These are phyloP conservation scores for Ophonus ardosiacus DNA, from an alignment of 2,888 invertebrate species.

Conservation along the genomic window DNA sequence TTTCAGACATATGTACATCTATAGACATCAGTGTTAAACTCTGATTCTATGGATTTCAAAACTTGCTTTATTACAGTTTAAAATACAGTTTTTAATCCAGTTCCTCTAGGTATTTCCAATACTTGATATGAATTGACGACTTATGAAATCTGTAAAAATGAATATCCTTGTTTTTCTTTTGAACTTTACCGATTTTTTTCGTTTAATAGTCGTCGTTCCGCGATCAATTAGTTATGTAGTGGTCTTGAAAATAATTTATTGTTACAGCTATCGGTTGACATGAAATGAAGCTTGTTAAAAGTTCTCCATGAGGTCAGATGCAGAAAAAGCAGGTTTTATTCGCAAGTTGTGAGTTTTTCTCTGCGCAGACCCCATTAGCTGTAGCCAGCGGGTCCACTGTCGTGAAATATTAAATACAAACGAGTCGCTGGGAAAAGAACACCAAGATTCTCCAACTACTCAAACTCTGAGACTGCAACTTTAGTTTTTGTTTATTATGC, in stretches of 20 bases:
- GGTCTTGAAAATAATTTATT: conserved; percentile 10
- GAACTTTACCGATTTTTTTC: neutral
- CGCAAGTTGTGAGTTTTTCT: conserved; percentile 11
- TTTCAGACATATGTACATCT: too few relatives aligned
- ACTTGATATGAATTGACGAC: neutral
- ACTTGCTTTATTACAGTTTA: too few relatives aligned
- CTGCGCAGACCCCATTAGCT: conserved; percentile 37
- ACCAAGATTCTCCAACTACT: conserved; percentile 23
- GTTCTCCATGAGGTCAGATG: neutral
- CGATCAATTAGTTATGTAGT: neutral
- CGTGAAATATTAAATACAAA: conserved; percentile 55
- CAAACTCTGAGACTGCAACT: conserved; percentile 1
- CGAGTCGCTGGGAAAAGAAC: conserved; percentile 23
- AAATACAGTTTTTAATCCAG: too few relatives aligned
- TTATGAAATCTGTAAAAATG: neutral
- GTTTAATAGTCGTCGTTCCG: neutral
- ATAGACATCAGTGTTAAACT: too few relatives aligned
- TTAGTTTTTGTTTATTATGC: conserved; percentile 39
- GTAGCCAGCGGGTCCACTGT: conserved; percentile 50
- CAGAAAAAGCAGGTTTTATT: conserved; percentile 30
- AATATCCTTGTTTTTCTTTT: neutral
- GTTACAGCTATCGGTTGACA: conserved; percentile 13
- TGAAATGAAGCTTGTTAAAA: conserved; percentile 16
- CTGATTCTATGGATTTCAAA: too few relatives aligned
- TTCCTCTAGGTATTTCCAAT: too few relatives aligned